Conservation (phyloP, 2,113 vertebrate species). For the Isurus oxyrinchus region DNA sequence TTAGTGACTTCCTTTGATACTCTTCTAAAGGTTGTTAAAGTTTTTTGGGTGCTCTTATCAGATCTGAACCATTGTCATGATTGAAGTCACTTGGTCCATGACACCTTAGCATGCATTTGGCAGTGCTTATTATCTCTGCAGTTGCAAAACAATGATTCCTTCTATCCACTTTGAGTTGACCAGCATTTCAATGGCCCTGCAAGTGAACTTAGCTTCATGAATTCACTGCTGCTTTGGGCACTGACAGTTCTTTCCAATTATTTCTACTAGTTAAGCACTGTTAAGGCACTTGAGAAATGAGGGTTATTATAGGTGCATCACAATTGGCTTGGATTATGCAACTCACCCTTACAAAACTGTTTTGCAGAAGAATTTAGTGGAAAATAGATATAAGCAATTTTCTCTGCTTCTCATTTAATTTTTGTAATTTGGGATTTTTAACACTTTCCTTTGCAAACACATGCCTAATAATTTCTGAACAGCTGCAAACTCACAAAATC, state of each 20-base stretch:
- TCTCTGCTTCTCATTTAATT: neutral
- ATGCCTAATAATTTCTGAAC: neutral
- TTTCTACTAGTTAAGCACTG: neutral
- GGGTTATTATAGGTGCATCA: neutral
- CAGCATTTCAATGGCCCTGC: neutral
- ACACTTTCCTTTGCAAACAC: neutral
- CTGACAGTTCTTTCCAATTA: neutral
- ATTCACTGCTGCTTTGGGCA: neutral
- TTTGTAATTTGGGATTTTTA: neutral
- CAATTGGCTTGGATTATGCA: neutral
- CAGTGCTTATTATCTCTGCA: neutral
- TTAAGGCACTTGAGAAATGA: neutral
- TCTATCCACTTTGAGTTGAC: neutral
- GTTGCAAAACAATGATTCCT: neutral
- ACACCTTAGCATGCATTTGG: neutral
- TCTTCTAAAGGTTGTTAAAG: neutral
- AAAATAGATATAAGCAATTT: neutral
- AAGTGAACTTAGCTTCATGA: neutral
- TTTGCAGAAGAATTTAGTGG: neutral
- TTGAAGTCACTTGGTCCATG: neutral
- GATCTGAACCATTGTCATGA: neutral
- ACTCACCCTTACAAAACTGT: neutral
- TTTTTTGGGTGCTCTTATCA: neutral
- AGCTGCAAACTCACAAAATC: neutral
- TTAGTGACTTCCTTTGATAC: neutral